These are phyloP conservation scores for Aradophagus sp. DNA, from an alignment of 1,140 invertebrate species.

Conservation along the genomic window DNA sequence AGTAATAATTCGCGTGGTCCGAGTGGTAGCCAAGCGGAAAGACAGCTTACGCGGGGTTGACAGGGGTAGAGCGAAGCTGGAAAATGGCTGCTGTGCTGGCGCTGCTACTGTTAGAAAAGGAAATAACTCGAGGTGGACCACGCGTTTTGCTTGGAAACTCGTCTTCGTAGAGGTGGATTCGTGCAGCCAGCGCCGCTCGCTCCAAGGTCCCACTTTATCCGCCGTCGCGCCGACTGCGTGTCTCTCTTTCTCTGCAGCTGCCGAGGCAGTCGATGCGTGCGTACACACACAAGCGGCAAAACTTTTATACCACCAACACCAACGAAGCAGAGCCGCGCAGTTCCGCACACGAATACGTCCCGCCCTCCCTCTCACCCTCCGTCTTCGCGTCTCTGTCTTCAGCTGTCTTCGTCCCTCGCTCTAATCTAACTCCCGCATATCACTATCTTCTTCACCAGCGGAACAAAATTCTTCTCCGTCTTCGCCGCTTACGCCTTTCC, in stretches of 20 bases:
- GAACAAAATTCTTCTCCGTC: constrained; percentile 63
- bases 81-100: constrained; percentile 55
- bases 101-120: constrained; percentile 64
- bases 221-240: constrained; percentile 13
- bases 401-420: constrained; percentile 20
- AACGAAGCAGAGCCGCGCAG: not conserved
- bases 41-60: constrained; percentile 54
- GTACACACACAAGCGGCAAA: constrained; percentile 71
- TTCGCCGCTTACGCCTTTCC: constrained; percentile 62
- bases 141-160: constrained; percentile 67
- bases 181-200: constrained; percentile 42
- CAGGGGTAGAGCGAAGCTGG: constrained; percentile 43
- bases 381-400: not conserved
- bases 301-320: constrained; percentile 72
- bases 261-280: constrained; percentile 67
- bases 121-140: constrained; percentile 71
- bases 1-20: constrained; percentile 71
- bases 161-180: constrained; percentile 67
- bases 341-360: constrained; percentile 40
- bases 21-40: constrained; percentile 57
- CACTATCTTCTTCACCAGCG: constrained; percentile 64
- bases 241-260: constrained; percentile 40
- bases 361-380: constrained; percentile 45
- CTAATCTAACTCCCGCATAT: constrained; percentile 72
- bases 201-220: constrained; percentile 26